Conservation (phyloP, 2,113 vertebrate species). For the Saccopteryx leptura region DNA sequence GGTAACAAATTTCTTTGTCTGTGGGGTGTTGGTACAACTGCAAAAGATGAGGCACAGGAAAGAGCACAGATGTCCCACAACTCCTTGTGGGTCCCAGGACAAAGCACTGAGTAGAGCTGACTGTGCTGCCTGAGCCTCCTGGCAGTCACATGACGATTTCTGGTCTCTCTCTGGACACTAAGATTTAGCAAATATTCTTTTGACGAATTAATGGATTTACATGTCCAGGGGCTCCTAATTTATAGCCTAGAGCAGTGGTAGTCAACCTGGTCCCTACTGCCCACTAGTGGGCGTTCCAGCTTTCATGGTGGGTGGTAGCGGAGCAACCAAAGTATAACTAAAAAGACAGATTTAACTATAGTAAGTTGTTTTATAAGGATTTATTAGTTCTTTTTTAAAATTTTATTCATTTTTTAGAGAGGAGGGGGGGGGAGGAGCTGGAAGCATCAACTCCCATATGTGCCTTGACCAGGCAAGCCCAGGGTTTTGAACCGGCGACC, state of each 20-base stretch:
- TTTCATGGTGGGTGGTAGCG: no score
- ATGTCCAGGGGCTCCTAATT: neutral
- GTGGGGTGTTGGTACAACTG: neutral
- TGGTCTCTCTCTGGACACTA: neutral
- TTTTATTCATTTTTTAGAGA: no score
- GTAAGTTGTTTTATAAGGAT: no score
- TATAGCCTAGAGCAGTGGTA: neutral
- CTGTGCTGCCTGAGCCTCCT: fast-evolving
- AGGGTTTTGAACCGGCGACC: no score
- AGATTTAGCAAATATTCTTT: constrained; percentile 25
- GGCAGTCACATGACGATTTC: neutral
- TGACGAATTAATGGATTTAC: constrained; percentile 25
- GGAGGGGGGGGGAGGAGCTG: no score
- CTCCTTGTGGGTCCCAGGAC: fast-evolving
- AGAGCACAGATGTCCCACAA: fast-evolving
- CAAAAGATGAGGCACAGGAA: fast-evolving
- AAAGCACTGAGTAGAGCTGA: neutral
- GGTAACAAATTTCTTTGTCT: fast-evolving
- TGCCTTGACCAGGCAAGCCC: no score
- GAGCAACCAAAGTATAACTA: no score
- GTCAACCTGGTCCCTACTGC: no score
- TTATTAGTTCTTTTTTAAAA: no score
- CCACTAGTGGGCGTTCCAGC: no score
- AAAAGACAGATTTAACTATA: no score
- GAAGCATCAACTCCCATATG: no score